These are phyloP conservation scores for Eolophus roseicapilla DNA, from an alignment of 2,113 vertebrate species.

Conservation along the genomic window DNA sequence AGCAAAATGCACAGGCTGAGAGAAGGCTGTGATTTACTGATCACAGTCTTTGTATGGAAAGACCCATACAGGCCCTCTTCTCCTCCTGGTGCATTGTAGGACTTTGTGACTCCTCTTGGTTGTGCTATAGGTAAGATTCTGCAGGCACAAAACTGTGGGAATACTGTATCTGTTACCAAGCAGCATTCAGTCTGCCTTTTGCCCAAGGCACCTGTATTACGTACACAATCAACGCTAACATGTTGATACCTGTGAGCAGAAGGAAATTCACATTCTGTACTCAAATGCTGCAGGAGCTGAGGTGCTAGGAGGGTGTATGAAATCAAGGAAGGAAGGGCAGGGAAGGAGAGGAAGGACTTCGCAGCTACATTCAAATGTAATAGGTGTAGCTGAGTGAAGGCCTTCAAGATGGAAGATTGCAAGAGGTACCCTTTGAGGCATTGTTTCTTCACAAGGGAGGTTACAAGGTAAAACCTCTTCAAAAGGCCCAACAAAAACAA, in stretches of 20 bases:
- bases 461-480: not conserved
- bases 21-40: conserved; percentile 18
- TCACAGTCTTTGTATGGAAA: not conserved
- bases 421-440: not conserved
- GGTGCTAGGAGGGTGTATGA: not conserved
- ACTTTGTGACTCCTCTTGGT: not conserved
- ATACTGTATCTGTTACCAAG: not conserved
- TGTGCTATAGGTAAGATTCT: not conserved
- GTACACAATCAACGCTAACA: not conserved
- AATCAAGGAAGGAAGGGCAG: not conserved
- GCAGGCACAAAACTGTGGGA: not conserved
- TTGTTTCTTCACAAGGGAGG: not conserved
- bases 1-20: not conserved
- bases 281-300: not conserved
- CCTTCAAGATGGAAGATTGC: not conserved
- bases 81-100: not conserved
- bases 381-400: not conserved
- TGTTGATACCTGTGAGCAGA: conserved; percentile 18
- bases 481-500: not conserved
- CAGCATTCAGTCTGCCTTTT: not conserved
- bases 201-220: not conserved
- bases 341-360: not conserved
- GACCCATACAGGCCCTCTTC: not conserved
- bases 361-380: not conserved
- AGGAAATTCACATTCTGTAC: conserved; percentile 27